Conservation (phyloP, 1,140 invertebrate species). For the Ridgeia piscesae region DNA sequence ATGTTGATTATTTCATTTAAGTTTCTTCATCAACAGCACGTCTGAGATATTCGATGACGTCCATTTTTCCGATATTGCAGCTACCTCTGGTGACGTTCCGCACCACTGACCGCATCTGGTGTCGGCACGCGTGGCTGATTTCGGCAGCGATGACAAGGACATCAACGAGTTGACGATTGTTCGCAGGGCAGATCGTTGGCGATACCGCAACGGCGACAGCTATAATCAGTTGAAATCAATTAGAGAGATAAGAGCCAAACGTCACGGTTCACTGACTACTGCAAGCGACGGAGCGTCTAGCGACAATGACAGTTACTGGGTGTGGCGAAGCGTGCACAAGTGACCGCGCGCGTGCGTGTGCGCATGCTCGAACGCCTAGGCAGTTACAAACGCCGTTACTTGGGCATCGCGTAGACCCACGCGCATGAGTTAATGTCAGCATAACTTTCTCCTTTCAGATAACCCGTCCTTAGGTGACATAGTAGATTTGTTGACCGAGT, state of each 20-base stretch:
- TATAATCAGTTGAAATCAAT: slow-evolving; percentile 2
- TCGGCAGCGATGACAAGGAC: neutral
- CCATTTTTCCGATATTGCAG: neutral
- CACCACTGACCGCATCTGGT: neutral
- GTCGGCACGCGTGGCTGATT: neutral
- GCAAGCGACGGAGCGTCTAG: neutral
- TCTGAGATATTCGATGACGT: too few species aligned
- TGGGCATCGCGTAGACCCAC: neutral
- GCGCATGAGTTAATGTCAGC: neutral
- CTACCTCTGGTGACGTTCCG: neutral
- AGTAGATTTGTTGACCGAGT: neutral
- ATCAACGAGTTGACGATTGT: neutral
- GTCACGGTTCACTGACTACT: neutral
- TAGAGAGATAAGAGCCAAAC: neutral
- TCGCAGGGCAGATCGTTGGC: neutral
- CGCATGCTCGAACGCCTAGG: neutral
- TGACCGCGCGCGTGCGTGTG: neutral
- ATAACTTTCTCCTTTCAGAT: neutral
- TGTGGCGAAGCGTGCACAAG: neutral
- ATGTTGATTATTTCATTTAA: neutral
- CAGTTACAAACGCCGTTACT: neutral
- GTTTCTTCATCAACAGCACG: neutral
- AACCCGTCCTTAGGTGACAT: neutral
- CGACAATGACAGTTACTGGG: neutral
- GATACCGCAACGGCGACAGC: neutral